Evolutionary conservation across 1,140 invertebrate species (phyloP).

Genomic region (Triops longicaudatus): DNA sequence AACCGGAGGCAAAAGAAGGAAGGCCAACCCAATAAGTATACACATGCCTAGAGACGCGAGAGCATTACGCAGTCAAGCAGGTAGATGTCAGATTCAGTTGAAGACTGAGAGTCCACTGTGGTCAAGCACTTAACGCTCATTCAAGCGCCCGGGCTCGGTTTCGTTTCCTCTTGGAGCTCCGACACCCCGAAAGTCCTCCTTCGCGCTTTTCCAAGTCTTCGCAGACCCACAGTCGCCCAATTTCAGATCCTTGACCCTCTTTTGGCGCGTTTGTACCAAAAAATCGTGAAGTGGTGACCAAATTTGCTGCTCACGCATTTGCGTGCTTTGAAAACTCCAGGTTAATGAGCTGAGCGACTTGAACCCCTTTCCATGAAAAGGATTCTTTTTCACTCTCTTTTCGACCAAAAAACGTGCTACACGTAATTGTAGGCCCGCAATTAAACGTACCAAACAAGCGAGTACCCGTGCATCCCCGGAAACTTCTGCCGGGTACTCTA

Average conservation of each 20-base stretch:
- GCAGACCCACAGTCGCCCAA: background rate
- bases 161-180: background rate
- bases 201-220: background rate
- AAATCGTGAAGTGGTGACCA: background rate
- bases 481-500: too few species aligned
- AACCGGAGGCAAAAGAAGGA: background rate
- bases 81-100: background rate
- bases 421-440: too few species aligned
- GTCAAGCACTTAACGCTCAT: background rate
- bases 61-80: conserved; percentile 6
- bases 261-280: background rate
- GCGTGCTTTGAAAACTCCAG: background rate
- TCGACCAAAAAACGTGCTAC: too few species aligned
- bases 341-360: background rate
- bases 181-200: background rate
- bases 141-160: too few species aligned
- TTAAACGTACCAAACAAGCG: too few species aligned
- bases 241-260: background rate
- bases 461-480: too few species aligned
- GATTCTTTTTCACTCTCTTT: too few species aligned
- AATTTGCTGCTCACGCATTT: background rate
- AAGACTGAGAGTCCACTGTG: background rate
- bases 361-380: too few species aligned
- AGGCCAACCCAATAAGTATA: background rate
- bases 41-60: background rate